phyloP scores from a whole-genome alignment of 2,113 vertebrate genomes.

The Himantopus leucocephalus region DNA sequence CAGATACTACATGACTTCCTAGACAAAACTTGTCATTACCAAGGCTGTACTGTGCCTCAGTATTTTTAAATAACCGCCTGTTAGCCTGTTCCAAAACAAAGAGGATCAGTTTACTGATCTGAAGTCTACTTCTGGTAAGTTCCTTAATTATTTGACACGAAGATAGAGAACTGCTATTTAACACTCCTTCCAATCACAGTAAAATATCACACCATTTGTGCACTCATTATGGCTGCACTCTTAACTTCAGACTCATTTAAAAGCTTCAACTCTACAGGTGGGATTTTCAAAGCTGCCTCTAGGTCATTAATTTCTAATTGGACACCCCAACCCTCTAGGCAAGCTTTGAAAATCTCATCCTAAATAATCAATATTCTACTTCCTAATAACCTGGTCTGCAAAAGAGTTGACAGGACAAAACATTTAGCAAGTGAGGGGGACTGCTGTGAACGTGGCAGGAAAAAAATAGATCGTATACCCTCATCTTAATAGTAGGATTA shows the following conservation, averaged over 20 bases:
- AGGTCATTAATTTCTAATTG: constrained; percentile 65
- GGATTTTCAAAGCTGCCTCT: constrained; percentile 59
- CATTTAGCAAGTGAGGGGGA: constrained; percentile 51
- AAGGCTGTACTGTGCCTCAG: not conserved
- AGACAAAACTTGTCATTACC: not conserved
- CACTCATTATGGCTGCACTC: constrained; percentile 21
- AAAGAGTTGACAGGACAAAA: constrained; percentile 55
- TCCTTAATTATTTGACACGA: constrained; percentile 24
- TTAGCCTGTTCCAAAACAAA: not conserved
- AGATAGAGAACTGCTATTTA: constrained; percentile 41
- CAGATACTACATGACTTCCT: not conserved
- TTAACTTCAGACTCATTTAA: constrained; percentile 54
- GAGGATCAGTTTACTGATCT: not conserved
- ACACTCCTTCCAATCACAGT: constrained; percentile 15
- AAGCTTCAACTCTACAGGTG: constrained; percentile 61
- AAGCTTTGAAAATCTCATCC: constrained; percentile 49
- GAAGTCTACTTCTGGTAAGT: constrained; percentile 40
- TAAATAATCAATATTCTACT: constrained; percentile 62
- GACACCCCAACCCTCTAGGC: constrained; percentile 9
- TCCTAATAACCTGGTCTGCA: constrained; percentile 58
- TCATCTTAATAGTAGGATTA: not conserved
- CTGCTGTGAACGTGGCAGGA: constrained; percentile 27
- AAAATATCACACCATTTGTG: constrained; percentile 56
- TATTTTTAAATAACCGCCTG: not conserved
- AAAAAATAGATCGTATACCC: not conserved